Evolutionary conservation across 2,797 vertebrate genomes (phyloP).

Genomic region (Hipposideros larvatus): DNA sequence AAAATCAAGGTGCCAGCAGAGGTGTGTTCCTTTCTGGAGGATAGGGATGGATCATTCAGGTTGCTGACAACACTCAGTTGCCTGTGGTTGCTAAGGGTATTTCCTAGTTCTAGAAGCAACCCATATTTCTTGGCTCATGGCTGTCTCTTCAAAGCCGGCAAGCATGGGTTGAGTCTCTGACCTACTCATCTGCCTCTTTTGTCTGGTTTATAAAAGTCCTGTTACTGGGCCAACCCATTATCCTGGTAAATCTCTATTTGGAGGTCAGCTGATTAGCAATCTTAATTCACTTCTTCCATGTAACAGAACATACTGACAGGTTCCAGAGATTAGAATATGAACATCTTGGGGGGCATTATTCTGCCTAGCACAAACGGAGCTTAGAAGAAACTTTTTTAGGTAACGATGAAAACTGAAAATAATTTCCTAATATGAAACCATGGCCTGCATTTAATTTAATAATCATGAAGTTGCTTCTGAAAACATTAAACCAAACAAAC

Average conservation of each 20-base stretch:
- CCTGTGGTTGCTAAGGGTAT: background rate
- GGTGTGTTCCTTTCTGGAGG: background rate
- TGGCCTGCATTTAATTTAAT: background rate
- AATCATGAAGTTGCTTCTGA: slow-evolving; percentile 27
- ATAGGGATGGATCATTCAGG: background rate
- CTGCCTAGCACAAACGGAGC: background rate
- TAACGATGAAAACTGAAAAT: background rate
- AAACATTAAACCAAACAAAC: slow-evolving; percentile 25
- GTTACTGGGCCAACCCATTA: background rate
- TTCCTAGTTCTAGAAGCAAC: background rate
- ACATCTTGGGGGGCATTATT: background rate
- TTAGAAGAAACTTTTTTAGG: slow-evolving; percentile 22
- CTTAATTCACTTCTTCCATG: background rate
- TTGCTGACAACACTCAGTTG: background rate
- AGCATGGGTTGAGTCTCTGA: background rate
- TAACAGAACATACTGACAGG: background rate
- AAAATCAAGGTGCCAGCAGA: background rate
- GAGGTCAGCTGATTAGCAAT: background rate
- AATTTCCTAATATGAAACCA: background rate
- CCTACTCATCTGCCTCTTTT: background rate
- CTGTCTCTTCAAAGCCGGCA: background rate
- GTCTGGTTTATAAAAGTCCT: background rate
- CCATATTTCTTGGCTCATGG: background rate
- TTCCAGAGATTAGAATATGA: background rate
- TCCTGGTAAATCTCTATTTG: background rate